Evolutionary conservation across 2,797 vertebrate genomes (phyloP), one percentile per base, ranked within the genome.

Genomic region (Uromys caudimaculatus): DNA sequence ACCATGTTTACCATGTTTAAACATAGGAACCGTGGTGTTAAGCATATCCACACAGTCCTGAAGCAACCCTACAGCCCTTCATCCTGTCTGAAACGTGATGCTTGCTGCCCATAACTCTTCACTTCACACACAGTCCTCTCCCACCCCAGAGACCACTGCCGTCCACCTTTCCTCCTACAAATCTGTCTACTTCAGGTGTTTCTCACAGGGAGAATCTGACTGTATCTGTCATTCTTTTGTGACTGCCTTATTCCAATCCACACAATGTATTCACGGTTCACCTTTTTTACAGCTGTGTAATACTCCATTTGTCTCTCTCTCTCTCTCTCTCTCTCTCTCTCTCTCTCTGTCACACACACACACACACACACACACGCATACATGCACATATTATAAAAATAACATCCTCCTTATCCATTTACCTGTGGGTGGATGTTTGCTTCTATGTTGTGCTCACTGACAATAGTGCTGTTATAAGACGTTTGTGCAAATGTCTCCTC

Each of bases 341-440:
- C n/a, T n/a, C n/a, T n/a, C n/a, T n/a, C n/a, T n/a, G n/a, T n/a
- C 0, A 17, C 11, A 44, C 13, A 77, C 2, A 19, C 14, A 52
- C 52, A 52, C 44, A 52, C 52, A 52, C 52, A 52, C 52, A 52
- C 52, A 52, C 52, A 52, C 52, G 50, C 12, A 56, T 19, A 19
- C 6, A 23, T 7, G 1, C 19, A 23, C 24, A 35, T 6, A 69
- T n/a, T 69, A 16, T 69, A 17, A 69, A 64, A 69, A 17, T 69
- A 41, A 47, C 17, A 17, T 9, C 32, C n/a, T 27, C 44, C 62
- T 86, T 24, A 41, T 56, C 23, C 13, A 50, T 50, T 69, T 17
- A 54, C 23, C 67, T 41, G 16, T 19, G n/a, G 41, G 21, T 12
- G 54, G 14, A 73, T 24, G 4, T 23, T 8, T 79, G 52, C 52